phyloP scores from a whole-genome alignment of 2,888 invertebrate species.

The Amiota minor region DNA sequence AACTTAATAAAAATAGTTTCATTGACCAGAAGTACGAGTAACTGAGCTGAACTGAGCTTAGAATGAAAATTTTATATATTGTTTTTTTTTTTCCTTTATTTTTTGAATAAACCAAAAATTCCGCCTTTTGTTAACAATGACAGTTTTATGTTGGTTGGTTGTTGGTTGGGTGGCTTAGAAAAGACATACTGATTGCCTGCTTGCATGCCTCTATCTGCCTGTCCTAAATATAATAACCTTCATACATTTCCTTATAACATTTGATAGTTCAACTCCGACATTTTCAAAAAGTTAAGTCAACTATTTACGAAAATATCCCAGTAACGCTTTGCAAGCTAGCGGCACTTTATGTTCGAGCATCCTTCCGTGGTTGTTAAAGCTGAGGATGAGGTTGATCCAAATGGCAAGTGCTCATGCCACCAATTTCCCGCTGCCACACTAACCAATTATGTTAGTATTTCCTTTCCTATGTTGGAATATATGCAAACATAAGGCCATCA shows the following conservation, averaged over 20 bases:
- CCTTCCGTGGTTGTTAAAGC: neutral
- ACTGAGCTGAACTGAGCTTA: too few relatives aligned
- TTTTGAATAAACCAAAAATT: too few relatives aligned
- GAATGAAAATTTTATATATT: too few relatives aligned
- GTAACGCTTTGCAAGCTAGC: neutral
- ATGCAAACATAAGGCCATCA: constrained; percentile 30
- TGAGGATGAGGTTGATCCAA: too few relatives aligned
- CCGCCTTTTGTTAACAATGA: too few relatives aligned
- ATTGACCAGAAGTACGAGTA: too few relatives aligned
- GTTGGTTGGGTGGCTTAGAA: too few relatives aligned
- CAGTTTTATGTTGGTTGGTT: too few relatives aligned
- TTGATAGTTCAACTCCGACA: constrained; percentile 1
- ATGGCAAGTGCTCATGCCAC: constrained; percentile 13
- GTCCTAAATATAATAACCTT: neutral
- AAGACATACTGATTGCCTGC: neutral
- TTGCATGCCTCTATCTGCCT: neutral
- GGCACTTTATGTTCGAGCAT: neutral
- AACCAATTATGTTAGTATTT: constrained; percentile 65
- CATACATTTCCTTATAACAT: neutral
- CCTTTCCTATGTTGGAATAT: constrained; percentile 57
- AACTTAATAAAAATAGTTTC: too few relatives aligned
- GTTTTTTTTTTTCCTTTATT: too few relatives aligned
- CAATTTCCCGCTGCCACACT: constrained; percentile 24
- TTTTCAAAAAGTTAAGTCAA: constrained; percentile 7
- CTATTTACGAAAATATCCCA: constrained; percentile 9